Evolutionary conservation across 1,140 invertebrate genomes (phyloP).

Genomic region (Bombus polaris): DNA sequence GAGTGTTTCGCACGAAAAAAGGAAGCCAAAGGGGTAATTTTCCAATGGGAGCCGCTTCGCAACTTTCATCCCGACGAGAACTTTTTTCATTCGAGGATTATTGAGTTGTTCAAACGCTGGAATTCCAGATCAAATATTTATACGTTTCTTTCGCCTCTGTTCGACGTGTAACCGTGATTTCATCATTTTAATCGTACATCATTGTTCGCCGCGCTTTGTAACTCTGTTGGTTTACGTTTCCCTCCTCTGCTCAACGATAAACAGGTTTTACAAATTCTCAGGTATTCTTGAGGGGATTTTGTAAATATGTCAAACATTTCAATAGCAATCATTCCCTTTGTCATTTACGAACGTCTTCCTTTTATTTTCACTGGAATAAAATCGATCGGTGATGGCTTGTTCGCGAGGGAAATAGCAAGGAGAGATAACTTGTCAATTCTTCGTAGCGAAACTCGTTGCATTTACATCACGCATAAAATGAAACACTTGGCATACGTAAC

Average conservation of each 20-base stretch:
- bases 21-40: too few relatives aligned
- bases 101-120: neutral
- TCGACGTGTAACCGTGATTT: neutral
- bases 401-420: neutral
- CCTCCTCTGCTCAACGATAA: neutral
- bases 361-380: neutral
- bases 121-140: conserved; percentile 15
- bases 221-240: neutral
- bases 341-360: neutral
- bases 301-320: too few relatives aligned
- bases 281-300: neutral
- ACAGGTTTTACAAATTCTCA: neutral
- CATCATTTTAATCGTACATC: neutral
- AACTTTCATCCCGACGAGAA: neutral
- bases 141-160: neutral
- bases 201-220: neutral
- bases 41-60: neutral
- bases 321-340: too few relatives aligned
- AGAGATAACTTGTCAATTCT: too few relatives aligned
- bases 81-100: conserved; percentile 11
- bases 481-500: neutral
- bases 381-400: neutral
- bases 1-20: neutral
- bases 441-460: neutral
- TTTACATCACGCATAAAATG: neutral